These are phyloP conservation scores for Heteromyza rotundicornis DNA, from an alignment of 2,888 invertebrate species.

Conservation along the genomic window DNA sequence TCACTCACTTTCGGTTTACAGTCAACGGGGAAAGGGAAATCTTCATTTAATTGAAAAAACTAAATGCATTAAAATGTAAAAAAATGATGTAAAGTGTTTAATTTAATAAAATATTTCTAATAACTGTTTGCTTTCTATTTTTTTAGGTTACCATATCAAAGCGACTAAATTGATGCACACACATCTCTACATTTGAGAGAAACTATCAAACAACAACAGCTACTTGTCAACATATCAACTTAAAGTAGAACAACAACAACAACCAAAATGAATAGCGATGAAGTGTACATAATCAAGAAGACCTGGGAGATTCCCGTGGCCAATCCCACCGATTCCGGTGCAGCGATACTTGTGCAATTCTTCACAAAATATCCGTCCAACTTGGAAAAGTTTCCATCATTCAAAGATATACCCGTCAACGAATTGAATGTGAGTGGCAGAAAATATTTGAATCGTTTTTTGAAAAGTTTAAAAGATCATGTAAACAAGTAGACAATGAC, in stretches of 20 bases:
- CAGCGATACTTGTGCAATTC: conserved; percentile 53
- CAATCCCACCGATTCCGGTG: conserved; percentile 57
- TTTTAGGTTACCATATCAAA: not conserved
- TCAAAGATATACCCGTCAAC: conserved; percentile 52
- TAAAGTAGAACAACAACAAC: not conserved
- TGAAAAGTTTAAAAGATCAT: no score
- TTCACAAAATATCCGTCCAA: conserved; percentile 60
- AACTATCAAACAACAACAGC: no score
- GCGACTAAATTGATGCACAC: not conserved
- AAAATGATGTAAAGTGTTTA: not conserved
- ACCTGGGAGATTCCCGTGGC: conserved; percentile 60
- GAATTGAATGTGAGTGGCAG: conserved; percentile 49
- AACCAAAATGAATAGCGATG: conserved; percentile 52
- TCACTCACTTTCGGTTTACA: no score
- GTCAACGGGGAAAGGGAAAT: no score
- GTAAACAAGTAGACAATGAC: no score
- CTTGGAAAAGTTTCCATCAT: conserved; percentile 55
- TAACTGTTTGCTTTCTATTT: not conserved
- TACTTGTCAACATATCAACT: not conserved
- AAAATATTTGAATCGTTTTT: no score
- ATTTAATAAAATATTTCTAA: conserved; percentile 2
- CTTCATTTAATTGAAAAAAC: no score
- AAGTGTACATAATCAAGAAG: conserved; percentile 57
- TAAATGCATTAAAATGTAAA: not conserved
- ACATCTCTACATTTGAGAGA: not conserved